Evolutionary conservation across 2,888 invertebrate genomes (phyloP).

Genomic region (Ctena decussata): DNA sequence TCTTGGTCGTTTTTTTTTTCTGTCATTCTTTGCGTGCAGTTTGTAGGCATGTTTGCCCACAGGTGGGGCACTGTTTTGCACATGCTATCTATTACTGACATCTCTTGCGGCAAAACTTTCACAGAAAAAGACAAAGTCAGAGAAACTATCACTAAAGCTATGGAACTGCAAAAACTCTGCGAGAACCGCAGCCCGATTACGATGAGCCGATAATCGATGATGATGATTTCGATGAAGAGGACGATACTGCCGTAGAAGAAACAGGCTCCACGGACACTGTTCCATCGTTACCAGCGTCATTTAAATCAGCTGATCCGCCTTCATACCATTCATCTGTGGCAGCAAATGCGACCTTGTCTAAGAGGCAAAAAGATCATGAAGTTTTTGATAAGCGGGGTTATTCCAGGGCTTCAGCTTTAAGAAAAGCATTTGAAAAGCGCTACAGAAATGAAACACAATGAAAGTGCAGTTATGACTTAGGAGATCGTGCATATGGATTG

Average conservation of each 20-base stretch:
- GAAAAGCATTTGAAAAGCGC: constrained; percentile 73
- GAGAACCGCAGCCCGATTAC: constrained; percentile 79
- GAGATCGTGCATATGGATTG: not conserved
- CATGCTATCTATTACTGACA: constrained; percentile 97
- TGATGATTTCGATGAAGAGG: constrained; percentile 64
- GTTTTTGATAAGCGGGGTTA: constrained; percentile 70
- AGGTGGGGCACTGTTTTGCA: constrained; percentile 98
- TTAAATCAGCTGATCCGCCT: constrained; percentile 59
- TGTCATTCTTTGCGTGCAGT: constrained; percentile 97
- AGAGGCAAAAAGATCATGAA: constrained; percentile 41
- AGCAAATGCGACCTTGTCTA: constrained; percentile 15
- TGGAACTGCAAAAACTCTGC: constrained; percentile 76
- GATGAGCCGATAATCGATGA: constrained; percentile 76
- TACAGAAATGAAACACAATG: constrained; percentile 67
- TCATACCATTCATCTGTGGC: constrained; percentile 68
- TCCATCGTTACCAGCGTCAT: constrained; percentile 45
- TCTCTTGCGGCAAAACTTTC: constrained; percentile 86
- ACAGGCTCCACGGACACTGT: constrained; percentile 56
- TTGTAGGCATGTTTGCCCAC: constrained; percentile 99
- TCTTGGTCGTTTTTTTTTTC: constrained; percentile 97
- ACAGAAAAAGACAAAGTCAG: constrained; percentile 75
- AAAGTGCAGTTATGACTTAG: constrained; percentile 6
- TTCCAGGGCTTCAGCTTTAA: constrained; percentile 70
- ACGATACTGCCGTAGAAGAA: constrained; percentile 47
- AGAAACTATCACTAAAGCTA: constrained; percentile 74